These are phyloP conservation scores for Galaxea fascicularis DNA, from an alignment of 92 coral and sea anemone species.

Conservation along the genomic window DNA sequence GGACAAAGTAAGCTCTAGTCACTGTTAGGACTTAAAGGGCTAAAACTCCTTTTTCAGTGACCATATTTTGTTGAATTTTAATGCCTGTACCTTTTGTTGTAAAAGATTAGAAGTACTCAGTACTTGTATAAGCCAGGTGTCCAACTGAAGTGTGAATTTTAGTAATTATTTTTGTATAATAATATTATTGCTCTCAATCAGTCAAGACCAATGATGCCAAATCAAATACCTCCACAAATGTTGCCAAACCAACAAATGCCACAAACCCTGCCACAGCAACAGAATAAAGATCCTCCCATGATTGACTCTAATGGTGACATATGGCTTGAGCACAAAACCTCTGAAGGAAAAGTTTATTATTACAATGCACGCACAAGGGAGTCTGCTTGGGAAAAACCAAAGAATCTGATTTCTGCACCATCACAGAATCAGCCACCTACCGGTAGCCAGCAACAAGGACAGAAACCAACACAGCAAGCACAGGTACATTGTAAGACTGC, in stretches of 20 bases:
- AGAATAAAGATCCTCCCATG: conserved; percentile 83
- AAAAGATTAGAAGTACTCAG: too few relatives aligned
- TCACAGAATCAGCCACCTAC: conserved; percentile 53
- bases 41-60: too few relatives aligned
- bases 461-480: conserved; percentile 28
- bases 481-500: conserved; percentile 5
- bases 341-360: conserved; percentile 93
- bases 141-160: too few relatives aligned
- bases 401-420: conserved; percentile 79
- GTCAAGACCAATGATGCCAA: conserved; percentile 56
- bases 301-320: conserved; percentile 95
- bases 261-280: conserved; percentile 30
- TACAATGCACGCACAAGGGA: conserved; percentile 99
- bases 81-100: too few relatives aligned
- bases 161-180: too few relatives aligned
- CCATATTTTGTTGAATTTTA: too few relatives aligned
- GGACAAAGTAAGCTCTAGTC: too few relatives aligned
- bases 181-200: background rate
- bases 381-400: conserved; percentile 98
- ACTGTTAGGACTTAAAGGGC: too few relatives aligned
- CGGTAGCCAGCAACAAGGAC: conserved; percentile 54
- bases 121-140: too few relatives aligned
- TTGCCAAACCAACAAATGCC: conserved; percentile 44
- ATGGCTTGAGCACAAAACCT: conserved; percentile 95
- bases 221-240: conserved; percentile 41